phyloP scores from a whole-genome alignment of 2,888 invertebrate species.

The Pyralis farinalis region DNA sequence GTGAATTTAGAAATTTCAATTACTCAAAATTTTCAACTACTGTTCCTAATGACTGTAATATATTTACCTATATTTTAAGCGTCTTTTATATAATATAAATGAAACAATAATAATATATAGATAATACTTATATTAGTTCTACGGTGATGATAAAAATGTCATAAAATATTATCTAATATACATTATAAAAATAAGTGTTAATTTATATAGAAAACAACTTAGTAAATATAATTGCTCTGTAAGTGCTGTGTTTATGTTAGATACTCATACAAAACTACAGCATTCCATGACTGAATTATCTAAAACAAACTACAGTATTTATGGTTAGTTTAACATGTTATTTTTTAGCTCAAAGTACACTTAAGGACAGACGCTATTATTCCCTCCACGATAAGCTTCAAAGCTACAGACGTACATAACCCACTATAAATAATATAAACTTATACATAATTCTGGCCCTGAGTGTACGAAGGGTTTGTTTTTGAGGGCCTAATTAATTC shows the following conservation, averaged over 20 bases:
- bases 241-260: constrained; percentile 5
- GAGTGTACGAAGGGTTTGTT: constrained; percentile 51
- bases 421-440: constrained; percentile 14
- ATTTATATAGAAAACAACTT: no score
- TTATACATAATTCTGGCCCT: constrained; percentile 36
- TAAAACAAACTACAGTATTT: constrained; percentile 4
- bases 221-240: background rate
- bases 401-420: constrained; percentile 40
- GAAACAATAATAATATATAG: constrained; percentile 1
- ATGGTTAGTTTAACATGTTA: constrained; percentile 10
- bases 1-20: constrained; percentile 16
- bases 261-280: constrained; percentile 4
- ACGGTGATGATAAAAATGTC: no score
- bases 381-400: constrained; percentile 26
- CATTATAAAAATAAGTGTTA: no score
- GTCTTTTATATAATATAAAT: background rate
- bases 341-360: constrained; percentile 36
- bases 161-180: no score
- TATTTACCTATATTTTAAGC: background rate
- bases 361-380: constrained; percentile 46
- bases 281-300: constrained; percentile 9
- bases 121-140: constrained; percentile 1
- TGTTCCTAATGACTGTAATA: background rate
- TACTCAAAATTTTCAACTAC: constrained; percentile 4
- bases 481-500: no score